Evolutionary conservation across 2,113 vertebrate species (phyloP), one percentile per base, ranked within the genome.

Genomic region (Sturnira hondurensis): DNA sequence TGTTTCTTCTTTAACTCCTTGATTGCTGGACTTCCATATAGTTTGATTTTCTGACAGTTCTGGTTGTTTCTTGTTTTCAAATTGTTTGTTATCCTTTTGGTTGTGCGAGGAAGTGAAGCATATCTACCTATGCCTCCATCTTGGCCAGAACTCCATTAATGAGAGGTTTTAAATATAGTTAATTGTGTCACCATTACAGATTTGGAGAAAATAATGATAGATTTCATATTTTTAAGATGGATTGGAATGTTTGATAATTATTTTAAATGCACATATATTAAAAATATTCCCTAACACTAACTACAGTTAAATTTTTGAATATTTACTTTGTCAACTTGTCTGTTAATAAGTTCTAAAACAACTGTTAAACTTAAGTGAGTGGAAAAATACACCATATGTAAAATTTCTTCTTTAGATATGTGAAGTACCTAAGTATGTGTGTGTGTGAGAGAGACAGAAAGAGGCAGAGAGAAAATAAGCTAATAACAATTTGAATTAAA

Each of bases 331-430:
- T 95, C 76, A 58, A 74, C 94, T 96, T 97, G 76, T 71, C 94
- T 95, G 82, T 94, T 96, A 95, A 93, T 96, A 96, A 94, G 83
- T 65, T 97, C 89, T 92, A 80, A 96, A 97, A 97, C 92, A 97
- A 96, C 93, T 92, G 84, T 95, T 97, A 97, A 96, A 96, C 33
- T 86, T 95, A 95, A 94, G 78, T 89, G 61, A 86, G 38, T 94
- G n/a, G 12, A 3, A 73, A 78, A 80, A 97, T 96, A 85, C 91
- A 58, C 93, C 96, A 94, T 97, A 96, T 95, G 96, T 94, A 96
- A 96, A 95, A 73, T 81, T 86, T 96, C 84, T 93, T 95, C 94
- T 89, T 65, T 77, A 96, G 74, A 76, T 91, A 95, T 93, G 77
- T 85, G 93, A 97, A 93, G 36, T 84, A 61, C 47, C 26, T 95